These are phyloP conservation scores for Cyrtonyx montezumae DNA, from an alignment of 2,113 vertebrate genomes.

Conservation along the genomic window DNA sequence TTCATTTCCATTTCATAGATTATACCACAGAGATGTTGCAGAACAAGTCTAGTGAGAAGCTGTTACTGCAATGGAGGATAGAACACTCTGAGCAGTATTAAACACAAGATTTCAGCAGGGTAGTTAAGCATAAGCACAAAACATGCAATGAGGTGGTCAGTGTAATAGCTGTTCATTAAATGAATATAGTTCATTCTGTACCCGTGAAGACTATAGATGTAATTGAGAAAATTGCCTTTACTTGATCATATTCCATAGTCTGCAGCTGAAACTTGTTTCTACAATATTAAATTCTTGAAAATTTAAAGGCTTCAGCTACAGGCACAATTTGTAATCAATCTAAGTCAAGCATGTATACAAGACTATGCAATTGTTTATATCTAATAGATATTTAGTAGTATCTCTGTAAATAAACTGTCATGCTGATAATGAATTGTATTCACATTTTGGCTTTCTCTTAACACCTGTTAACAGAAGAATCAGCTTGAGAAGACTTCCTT, in stretches of 20 bases:
- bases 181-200: background rate
- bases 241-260: background rate
- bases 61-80: background rate
- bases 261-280: background rate
- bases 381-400: background rate
- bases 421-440: background rate
- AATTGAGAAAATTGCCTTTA: background rate
- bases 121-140: background rate
- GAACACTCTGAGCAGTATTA: background rate
- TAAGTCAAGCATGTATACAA: background rate
- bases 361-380: background rate
- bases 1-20: background rate
- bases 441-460: background rate
- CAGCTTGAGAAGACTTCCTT: background rate
- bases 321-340: background rate
- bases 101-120: background rate
- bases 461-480: background rate
- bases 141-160: background rate
- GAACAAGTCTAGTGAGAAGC: constrained; percentile 26
- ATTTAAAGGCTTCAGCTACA: background rate
- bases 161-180: background rate
- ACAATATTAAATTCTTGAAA: background rate
- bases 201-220: background rate
- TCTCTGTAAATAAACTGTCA: background rate
- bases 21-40: background rate